A percentile compares a stretch with the other conserved stretches of the same genome.
phyloP scores from a whole-genome alignment of 2,888 invertebrate genomes.

The Drosophila cognata region DNA sequence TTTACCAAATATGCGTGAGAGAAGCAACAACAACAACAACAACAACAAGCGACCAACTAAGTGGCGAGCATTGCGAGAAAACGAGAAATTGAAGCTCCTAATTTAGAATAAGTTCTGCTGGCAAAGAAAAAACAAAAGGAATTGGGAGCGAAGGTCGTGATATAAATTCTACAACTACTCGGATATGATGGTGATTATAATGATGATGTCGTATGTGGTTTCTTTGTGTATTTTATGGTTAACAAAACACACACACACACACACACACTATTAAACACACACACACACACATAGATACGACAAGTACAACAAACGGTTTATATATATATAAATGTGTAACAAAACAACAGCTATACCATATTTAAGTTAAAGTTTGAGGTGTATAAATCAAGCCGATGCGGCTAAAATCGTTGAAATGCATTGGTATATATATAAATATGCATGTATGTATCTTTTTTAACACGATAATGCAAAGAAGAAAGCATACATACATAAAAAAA shows the following conservation, averaged over 20 bases:
- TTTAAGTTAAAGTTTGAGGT: conserved; percentile 52
- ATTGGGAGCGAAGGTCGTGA: conserved; percentile 60
- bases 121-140: neutral
- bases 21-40: conserved; percentile 14
- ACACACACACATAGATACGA: conserved; percentile 30
- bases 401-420: conserved; percentile 36
- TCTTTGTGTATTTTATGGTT: conserved; percentile 56
- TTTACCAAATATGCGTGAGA: conserved; percentile 84
- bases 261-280: conserved; percentile 16
- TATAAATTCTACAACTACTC: conserved; percentile 42
- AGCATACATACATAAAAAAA: conserved; percentile 13
- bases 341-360: conserved; percentile 34
- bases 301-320: conserved; percentile 39
- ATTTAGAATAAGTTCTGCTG: conserved; percentile 11
- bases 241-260: conserved; percentile 35
- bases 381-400: conserved; percentile 29
- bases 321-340: conserved; percentile 14
- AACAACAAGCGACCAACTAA: conserved; percentile 34
- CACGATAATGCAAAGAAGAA: conserved; percentile 14
- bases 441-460: conserved; percentile 23
- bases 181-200: conserved; percentile 31
- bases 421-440: conserved; percentile 10
- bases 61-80: conserved; percentile 8
- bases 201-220: conserved; percentile 51
- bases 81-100: conserved; percentile 5